phyloP scores from a whole-genome alignment of 2,888 invertebrate genomes.

The Aplocera efformata region DNA sequence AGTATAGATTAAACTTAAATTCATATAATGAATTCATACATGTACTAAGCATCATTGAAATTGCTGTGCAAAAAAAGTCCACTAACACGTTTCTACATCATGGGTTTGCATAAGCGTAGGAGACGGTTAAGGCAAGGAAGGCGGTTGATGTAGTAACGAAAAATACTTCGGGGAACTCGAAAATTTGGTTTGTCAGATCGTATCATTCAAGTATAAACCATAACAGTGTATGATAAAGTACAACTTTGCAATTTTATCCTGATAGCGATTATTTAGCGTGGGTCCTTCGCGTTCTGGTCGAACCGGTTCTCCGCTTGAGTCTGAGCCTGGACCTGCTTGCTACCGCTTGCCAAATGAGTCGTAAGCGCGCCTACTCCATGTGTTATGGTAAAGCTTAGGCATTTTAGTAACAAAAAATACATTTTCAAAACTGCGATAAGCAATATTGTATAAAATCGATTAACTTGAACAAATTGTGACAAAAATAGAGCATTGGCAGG shows the following conservation, averaged over 20 bases:
- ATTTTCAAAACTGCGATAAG: not conserved
- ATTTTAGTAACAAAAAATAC: conserved; percentile 7
- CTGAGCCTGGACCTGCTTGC: conserved; percentile 74
- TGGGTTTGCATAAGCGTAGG: conserved; percentile 21
- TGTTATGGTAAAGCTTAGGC: conserved; percentile 38
- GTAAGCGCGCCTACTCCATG: conserved; percentile 59
- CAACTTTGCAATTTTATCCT: conserved; percentile 16
- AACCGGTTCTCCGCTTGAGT: conserved; percentile 69
- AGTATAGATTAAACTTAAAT: too few relatives aligned
- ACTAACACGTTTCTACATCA: conserved; percentile 5
- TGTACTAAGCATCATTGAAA: too few relatives aligned
- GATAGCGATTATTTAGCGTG: conserved; percentile 56
- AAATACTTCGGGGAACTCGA: conserved; percentile 28
- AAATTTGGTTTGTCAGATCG: conserved; percentile 17
- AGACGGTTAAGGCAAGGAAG: conserved; percentile 26
- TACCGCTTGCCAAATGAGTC: conserved; percentile 68
- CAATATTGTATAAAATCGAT: conserved; percentile 14
- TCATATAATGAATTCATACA: too few relatives aligned
- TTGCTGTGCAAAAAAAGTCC: too few relatives aligned
- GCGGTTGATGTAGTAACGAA: conserved; percentile 22
- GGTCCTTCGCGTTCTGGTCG: conserved; percentile 69
- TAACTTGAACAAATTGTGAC: conserved; percentile 20
- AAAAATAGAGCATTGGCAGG: conserved; percentile 18
- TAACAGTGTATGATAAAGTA: conserved; percentile 14
- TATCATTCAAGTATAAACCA: conserved; percentile 15